Conservation (phyloP, 35 echinoderm and acorn worm genomes). For the Patiria miniata region DNA sequence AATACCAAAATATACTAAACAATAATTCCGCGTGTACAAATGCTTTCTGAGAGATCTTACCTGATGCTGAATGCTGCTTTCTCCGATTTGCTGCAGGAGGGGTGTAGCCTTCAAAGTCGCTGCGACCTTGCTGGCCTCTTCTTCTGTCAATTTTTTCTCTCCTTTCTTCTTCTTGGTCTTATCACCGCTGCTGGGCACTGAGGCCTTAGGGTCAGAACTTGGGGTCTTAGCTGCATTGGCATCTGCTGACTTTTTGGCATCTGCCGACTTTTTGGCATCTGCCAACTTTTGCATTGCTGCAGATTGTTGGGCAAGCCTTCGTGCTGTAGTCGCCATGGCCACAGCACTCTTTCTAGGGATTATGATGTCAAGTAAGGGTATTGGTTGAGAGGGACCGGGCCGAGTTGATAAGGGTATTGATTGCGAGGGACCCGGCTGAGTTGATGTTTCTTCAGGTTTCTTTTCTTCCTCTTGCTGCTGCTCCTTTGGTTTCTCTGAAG, state of each 20-base stretch:
- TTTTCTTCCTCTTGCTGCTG: neutral
- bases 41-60: neutral
- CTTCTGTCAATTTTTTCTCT: neutral
- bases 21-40: too few species aligned
- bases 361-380: neutral
- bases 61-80: conserved; percentile 18
- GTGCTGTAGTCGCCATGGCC: neutral
- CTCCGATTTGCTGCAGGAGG: neutral
- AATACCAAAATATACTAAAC: too few species aligned
- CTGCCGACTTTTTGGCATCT: neutral
- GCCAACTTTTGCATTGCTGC: too few species aligned
- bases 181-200: neutral
- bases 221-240: neutral
- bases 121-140: conserved; percentile 11
- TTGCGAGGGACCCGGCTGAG: neutral
- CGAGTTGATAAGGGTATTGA: neutral
- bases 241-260: neutral
- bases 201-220: neutral
- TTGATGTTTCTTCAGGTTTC: neutral
- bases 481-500: neutral
- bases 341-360: neutral
- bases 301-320: neutral
- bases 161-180: neutral
- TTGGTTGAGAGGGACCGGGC: neutral
- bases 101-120: neutral